A percentile compares a stretch with the other conserved stretches of the same genome.
Evolutionary conservation across 30 jellyfish, hydroid and myxozoan genomes (phyloP).

Genomic region (Nemopilema nomurai): DNA sequence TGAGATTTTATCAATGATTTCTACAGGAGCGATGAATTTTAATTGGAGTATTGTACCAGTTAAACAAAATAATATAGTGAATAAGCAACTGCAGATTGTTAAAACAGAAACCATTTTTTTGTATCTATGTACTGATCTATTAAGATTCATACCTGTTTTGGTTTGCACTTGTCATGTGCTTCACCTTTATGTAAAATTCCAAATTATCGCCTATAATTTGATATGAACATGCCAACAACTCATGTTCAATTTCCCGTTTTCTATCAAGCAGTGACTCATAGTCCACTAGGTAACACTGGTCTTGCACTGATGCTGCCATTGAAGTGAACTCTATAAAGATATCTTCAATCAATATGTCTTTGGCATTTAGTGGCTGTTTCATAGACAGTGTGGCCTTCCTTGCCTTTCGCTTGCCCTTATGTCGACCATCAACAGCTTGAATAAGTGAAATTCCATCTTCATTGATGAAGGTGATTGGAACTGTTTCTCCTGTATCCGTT

Average conservation of each 20-base stretch:
- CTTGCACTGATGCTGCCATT: neutral
- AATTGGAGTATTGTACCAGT: neutral
- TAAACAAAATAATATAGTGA: neutral
- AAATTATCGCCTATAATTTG: slow-evolving; percentile 1
- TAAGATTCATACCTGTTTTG: slow-evolving; percentile 5
- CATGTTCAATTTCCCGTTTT: slow-evolving; percentile 1
- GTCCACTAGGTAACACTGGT: neutral
- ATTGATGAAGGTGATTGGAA: slow-evolving; percentile 10
- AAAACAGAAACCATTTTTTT: neutral
- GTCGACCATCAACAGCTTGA: neutral
- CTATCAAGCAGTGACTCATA: slow-evolving; percentile 4
- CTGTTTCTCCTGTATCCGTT: neutral
- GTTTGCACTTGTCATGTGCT: slow-evolving; percentile 11
- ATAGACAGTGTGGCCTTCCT: slow-evolving; percentile 3
- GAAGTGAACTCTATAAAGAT: neutral
- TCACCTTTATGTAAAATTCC: neutral
- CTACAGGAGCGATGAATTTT: neutral
- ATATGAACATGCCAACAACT: neutral
- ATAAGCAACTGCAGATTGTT: neutral
- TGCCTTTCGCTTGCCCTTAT: neutral
- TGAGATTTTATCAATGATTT: no score
- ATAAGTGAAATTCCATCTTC: neutral
- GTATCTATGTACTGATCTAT: neutral
- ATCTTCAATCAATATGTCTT: neutral
- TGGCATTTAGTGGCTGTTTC: neutral